Percentiles rank a stretch among this genome's conserved stretches.
Evolutionary conservation across 2,888 invertebrate genomes (phyloP).

Genomic region (Ennomos quercinarius): DNA sequence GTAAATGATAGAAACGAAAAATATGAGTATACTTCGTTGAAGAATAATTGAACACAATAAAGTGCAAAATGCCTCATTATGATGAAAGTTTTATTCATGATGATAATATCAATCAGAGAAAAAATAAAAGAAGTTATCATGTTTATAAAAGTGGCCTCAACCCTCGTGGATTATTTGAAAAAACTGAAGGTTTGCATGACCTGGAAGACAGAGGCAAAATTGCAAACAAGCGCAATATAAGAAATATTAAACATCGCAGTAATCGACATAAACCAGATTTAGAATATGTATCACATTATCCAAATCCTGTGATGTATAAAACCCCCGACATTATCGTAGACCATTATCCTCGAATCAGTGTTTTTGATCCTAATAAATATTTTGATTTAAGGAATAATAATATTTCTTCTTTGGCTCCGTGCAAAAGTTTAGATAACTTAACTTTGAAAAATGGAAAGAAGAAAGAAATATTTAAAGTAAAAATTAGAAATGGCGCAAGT

Average conservation of each 20-base stretch:
- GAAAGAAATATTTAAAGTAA: slow-evolving; percentile 52
- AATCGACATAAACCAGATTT: slow-evolving; percentile 62
- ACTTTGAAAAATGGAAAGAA: slow-evolving; percentile 61
- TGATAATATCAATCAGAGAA: slow-evolving; percentile 78
- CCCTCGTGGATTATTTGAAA: slow-evolving; percentile 65
- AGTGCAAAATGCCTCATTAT: slow-evolving; percentile 78
- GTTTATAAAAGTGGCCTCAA: slow-evolving; percentile 78
- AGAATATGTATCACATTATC: slow-evolving; percentile 45
- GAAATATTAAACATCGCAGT: slow-evolving; percentile 72
- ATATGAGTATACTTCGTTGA: too few species aligned
- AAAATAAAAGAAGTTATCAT: slow-evolving; percentile 81
- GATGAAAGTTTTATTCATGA: slow-evolving; percentile 82
- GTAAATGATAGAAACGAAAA: not conserved
- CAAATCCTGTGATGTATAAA: slow-evolving; percentile 55
- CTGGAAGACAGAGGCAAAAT: slow-evolving; percentile 73
- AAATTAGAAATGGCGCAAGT: slow-evolving; percentile 68
- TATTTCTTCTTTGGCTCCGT: slow-evolving; percentile 63
- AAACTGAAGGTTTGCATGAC: slow-evolving; percentile 65
- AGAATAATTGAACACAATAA: not conserved
- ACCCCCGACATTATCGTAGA: slow-evolving; percentile 71
- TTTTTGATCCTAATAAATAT: slow-evolving; percentile 70
- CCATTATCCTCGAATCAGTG: slow-evolving; percentile 71
- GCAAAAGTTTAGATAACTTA: slow-evolving; percentile 81
- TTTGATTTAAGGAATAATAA: slow-evolving; percentile 76
- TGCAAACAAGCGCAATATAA: slow-evolving; percentile 76